Evolutionary conservation across 2,797 vertebrate species (phyloP), one percentile per base, ranked within the genome.

Genomic region (Acanthopagrus latus): DNA sequence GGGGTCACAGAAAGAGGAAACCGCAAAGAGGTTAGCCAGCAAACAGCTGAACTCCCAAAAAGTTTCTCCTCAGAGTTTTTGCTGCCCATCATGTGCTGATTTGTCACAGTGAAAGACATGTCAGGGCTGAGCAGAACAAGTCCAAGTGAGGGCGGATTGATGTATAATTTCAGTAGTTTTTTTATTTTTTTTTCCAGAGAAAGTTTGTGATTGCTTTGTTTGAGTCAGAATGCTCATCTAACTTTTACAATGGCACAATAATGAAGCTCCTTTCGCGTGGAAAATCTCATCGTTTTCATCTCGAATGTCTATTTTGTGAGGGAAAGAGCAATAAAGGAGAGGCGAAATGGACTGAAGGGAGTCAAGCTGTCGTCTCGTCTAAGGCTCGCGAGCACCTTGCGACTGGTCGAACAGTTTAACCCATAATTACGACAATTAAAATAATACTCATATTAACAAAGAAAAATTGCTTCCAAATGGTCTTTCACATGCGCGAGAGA

Each of bases 401-500:
- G 74, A 91, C 88, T 92, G 93, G 92, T 95, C 89, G 86, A 91
- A 86, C 90, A 93, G 92, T 95, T 95, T 95, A 95, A 95, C 93
- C 94, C 93, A 84, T 95, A 95, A 95, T 96, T 95, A 93, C 93
- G 27, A 94, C 93, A 95, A 95, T 95, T 95, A 93, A 94, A 93
- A 94, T 95, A 94, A 95, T 94, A 93, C 91, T 94, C 93, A 93
- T 94, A 94, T 95, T 95, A 96, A 96, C 94, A 94, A 92, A 93
- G 88, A 89, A 88, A 94, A 94, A 96, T 95, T 93, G 94, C 91
- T 95, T 95, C 95, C 95, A 95, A 94, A 95, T 95, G 95, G 78
- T 80, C 82, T 73, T 86, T 86, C 87, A 74, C 87, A 90, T 90
- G 92, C 57, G 74, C 87, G 83, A 76, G 86, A 88, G 80, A 83